phyloP scores from a whole-genome alignment of 2,888 invertebrate genomes.

The Torymus texanus region DNA sequence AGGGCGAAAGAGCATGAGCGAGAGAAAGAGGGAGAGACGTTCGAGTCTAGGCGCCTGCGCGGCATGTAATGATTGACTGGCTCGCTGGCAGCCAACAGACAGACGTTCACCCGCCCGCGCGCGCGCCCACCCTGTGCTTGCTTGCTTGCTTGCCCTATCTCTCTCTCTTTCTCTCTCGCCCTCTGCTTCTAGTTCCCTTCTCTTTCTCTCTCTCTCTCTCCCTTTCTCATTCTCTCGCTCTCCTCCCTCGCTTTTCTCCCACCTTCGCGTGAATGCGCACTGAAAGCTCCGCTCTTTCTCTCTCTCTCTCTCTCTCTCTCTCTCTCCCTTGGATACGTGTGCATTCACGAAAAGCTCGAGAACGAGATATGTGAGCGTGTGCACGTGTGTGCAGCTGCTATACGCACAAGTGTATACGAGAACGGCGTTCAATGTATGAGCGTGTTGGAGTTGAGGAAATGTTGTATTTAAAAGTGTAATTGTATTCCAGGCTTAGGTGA shows the following conservation, averaged over 20 bases:
- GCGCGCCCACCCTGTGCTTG: conserved; percentile 46
- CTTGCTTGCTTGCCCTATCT: conserved; percentile 45
- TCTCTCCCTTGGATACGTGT: not conserved
- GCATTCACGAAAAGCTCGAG: too few species aligned
- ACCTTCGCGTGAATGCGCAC: conserved; percentile 18
- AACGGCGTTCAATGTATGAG: too few species aligned
- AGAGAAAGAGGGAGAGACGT: conserved; percentile 49
- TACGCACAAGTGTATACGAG: too few species aligned
- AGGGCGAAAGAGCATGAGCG: conserved; percentile 32
- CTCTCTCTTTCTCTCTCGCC: conserved; percentile 47
- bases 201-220: not conserved
- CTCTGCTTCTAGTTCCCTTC: not conserved
- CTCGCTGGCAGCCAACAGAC: conserved; percentile 76
- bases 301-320: not conserved
- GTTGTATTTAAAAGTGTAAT: too few species aligned
- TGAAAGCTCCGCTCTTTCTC: conserved; percentile 16
- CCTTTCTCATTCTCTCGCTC: not conserved
- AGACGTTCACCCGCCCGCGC: conserved; percentile 70
- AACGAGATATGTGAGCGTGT: too few species aligned
- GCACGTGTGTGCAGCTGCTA: too few species aligned
- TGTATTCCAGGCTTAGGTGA: too few species aligned
- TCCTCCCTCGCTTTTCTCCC: not conserved
- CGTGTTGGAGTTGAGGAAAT: too few species aligned
- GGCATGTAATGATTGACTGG: conserved; percentile 75
- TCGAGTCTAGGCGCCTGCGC: conserved; percentile 70